Base-by-base conservation (phyloP, 2,113 vertebrate genomes). In the Brachyhypopomus gauderio region DNA sequence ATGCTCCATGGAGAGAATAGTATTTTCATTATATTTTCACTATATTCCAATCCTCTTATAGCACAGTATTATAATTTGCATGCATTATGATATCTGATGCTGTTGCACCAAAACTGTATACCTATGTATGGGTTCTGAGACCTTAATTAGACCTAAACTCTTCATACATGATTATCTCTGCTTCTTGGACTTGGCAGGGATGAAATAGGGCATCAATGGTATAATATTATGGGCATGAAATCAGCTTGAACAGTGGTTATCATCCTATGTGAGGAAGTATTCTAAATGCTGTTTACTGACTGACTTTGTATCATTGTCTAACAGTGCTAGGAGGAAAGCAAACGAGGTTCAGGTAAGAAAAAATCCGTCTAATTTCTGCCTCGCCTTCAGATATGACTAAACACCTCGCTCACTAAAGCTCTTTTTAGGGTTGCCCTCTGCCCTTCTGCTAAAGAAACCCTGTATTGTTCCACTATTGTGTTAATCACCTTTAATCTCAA, bases 141-240 rank as follows among this genome's bases (percentile, higher is more conserved):
- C 9, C 19, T 27, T n/a, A 38, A 66, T 14, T 66, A 66, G 63
- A 5, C n/a, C 64, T 67, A 16, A 34, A 20, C 20, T 77, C 45
- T 63, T 64, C 9, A 48, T 17, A 77, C n/a, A 34, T 34, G 30
- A 23, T 8, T 1, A 34, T 78, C 19, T 70, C 34, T 27, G 64
- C 64, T 38, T 9, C 64, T n/a, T 58, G 25, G 22, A 16, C n/a
- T 12, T 12, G 25, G 25, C 62, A 55, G 25, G 4, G 20, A 25
- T 14, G 52, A 36, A 25, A 66, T 55, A 64, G 63, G 60, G 64
- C 55, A 67, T 77, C 5, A 34, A n/a, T 55, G 66, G n/a, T 4
- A 34, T 36, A 78, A 58, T 58, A 41, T 78, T 52, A 77, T 38
- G 27, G 36, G 30, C 14, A 11, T 58, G 63, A 78, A 70, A 17